Percentiles rank a stretch among this genome's conserved stretches.
Conservation (phyloP, 2,797 vertebrate species). For the Eulemur rubriventer region DNA sequence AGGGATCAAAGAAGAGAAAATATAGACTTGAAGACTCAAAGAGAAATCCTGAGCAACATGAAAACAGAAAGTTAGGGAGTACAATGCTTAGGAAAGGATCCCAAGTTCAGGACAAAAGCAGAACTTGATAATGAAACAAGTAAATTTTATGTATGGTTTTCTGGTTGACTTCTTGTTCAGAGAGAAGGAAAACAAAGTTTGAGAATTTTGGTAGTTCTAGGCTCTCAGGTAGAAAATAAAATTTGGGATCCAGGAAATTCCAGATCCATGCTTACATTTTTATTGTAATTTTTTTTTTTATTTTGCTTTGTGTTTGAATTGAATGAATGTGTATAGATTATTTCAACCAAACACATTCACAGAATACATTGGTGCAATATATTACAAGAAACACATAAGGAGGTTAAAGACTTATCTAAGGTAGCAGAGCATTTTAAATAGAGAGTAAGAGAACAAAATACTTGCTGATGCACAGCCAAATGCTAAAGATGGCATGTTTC, state of each 20-base stretch:
- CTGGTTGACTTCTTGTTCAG: neutral
- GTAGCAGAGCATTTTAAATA: neutral
- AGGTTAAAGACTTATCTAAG: slow-evolving; percentile 11
- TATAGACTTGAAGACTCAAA: neutral
- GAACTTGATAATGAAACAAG: neutral
- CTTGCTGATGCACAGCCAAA: neutral
- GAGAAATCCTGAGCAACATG: neutral
- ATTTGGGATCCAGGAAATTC: neutral
- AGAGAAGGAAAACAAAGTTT: neutral
- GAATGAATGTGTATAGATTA: neutral
- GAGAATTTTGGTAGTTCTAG: neutral
- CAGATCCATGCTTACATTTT: neutral
- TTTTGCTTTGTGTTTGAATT: neutral
- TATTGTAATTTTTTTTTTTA: neutral
- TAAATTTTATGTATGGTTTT: neutral
- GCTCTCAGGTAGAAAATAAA: neutral
- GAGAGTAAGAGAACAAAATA: neutral
- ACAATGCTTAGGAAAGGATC: neutral
- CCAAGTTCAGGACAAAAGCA: neutral
- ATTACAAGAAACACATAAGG: neutral
- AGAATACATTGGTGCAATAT: neutral
- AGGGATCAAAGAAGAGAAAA: neutral
- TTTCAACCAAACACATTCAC: neutral
- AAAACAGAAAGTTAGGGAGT: neutral
- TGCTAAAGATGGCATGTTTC: neutral